Percentiles rank a stretch among this genome's conserved stretches.
These are phyloP conservation scores for Diploscapter pachys DNA, from an alignment of 1,140 invertebrate species.

Conservation along the genomic window DNA sequence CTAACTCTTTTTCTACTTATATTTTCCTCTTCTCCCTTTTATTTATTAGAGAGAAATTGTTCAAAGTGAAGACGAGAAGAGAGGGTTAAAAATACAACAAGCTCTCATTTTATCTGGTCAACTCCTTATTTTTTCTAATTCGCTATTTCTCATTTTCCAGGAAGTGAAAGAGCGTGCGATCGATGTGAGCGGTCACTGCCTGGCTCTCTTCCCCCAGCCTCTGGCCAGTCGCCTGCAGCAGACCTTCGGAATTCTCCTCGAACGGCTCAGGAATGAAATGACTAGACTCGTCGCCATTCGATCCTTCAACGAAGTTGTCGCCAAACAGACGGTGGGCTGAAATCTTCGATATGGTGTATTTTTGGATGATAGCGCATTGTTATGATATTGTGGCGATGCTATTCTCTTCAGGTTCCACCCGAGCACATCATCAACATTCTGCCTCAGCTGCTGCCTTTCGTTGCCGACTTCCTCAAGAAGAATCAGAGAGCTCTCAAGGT, in stretches of 20 bases:
- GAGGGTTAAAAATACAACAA: conserved; percentile 2
- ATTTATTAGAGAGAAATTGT: too few relatives aligned
- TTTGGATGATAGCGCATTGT: background rate
- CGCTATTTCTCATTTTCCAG: conserved; percentile 42
- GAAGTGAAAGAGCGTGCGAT: conserved; percentile 39
- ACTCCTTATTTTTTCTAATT: too few relatives aligned
- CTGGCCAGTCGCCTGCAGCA: background rate
- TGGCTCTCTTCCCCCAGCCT: conserved; percentile 14
- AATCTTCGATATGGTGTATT: background rate
- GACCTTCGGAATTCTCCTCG: conserved; percentile 80
- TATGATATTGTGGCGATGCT: too few relatives aligned
- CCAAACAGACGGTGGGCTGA: conserved; percentile 65
- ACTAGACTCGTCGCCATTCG: conserved; percentile 78
- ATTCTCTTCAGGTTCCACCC: too few relatives aligned
- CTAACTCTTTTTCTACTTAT: too few relatives aligned
- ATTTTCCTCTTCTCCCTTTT: too few relatives aligned
- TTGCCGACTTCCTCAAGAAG: conserved; percentile 85
- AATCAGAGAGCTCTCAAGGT: conserved; percentile 86
- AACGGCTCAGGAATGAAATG: conserved; percentile 89
- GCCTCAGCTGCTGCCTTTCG: too few relatives aligned
- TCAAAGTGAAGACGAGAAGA: background rate
- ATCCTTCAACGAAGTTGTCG: conserved; percentile 66
- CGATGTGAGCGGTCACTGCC: conserved; percentile 9
- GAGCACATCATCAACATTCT: too few relatives aligned
- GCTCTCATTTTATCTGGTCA: too few relatives aligned